Base-by-base conservation (phyloP, 2,797 vertebrate species). In the Acanthornis magna region DNA sequence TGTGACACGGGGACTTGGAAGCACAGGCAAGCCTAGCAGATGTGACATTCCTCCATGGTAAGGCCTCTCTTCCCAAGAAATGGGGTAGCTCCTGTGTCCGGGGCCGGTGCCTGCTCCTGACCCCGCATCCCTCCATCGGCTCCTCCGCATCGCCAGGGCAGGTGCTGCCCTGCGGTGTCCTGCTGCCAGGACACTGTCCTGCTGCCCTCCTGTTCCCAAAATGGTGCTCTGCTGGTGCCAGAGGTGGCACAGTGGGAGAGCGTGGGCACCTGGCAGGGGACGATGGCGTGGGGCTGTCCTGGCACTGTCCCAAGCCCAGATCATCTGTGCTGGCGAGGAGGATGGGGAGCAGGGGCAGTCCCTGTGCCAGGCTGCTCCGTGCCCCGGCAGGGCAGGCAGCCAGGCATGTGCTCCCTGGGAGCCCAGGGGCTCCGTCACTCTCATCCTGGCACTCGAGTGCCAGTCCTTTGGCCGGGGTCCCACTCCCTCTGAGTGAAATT, bases 11-110 rank as follows among this genome's bases (percentile, higher is more conserved):
- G 87, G n/a, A 92, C 93, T 43, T 47, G 17, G 13, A 87, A 70
- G 91, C 61, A 3, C 81, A 58, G 83, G 66, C 30, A 4, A 36
- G 21, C 62, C 87, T 58, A 26, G 79, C 71, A 78, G 93, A 81
- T 43, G 93, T 50, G 22, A 75, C 77, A 22, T 43, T 68, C 65
- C 57, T 93, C 57, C 22, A 13, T 30, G 97, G 97, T 97, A 97
- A 97, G 97, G 84, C 13, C 79, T 72, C 58, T 75, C 62, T 65
- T 75, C 79, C 85, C 7, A 1, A 55, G 29, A 22, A 30, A 7
- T 3, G 50, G 61, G 55, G 55, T 57, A 23, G 23, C 47, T 51
- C 58, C n/a, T 5, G 10, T 34, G 51, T 2, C 36, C 6, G 50
- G 67, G 34, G 18, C 53, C 15, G 13, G 55, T 40, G 58, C n/a